These are phyloP conservation scores for Seriola quinqueradiata DNA, from an alignment of 2,113 vertebrate species.

Conservation along the genomic window DNA sequence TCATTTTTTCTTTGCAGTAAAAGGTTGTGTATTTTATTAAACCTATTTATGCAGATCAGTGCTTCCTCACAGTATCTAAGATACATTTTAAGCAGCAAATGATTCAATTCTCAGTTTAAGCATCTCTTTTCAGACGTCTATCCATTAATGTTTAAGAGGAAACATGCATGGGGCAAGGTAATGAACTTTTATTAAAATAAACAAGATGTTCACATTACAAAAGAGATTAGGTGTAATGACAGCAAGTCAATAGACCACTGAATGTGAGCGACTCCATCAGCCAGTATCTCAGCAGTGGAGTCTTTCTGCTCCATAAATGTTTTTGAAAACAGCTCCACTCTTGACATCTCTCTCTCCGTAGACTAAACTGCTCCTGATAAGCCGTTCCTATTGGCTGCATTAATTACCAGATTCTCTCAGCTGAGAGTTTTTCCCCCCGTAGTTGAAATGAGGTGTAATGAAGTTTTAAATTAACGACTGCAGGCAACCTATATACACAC, in stretches of 20 bases:
- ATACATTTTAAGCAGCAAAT: slow-evolving; percentile 2
- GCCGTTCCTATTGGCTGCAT: slow-evolving; percentile 37
- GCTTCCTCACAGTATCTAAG: not conserved
- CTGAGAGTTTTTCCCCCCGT: slow-evolving; percentile 35
- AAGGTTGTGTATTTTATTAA: not conserved
- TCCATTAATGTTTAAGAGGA: not conserved
- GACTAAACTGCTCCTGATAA: slow-evolving; percentile 11
- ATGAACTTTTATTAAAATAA: not conserved
- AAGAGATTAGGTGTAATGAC: slow-evolving; percentile 11
- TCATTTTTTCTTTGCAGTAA: not conserved
- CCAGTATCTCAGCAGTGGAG: not conserved
- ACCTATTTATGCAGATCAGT: not conserved
- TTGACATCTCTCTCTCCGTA: not conserved
- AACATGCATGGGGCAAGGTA: not conserved
- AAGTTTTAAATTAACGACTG: slow-evolving; percentile 71
- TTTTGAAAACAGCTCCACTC: not conserved
- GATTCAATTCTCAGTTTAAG: not conserved
- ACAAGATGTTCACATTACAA: slow-evolving; percentile 4
- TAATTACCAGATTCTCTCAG: slow-evolving; percentile 62
- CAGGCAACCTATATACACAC: slow-evolving; percentile 46
- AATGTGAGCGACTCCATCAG: slow-evolving; percentile 7
- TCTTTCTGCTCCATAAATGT: not conserved
- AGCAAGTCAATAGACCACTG: not conserved
- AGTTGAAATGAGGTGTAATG: slow-evolving; percentile 60
- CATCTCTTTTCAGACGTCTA: not conserved